phyloP scores from a whole-genome alignment of 2,888 invertebrate species.

The Dasypogon diadema region DNA sequence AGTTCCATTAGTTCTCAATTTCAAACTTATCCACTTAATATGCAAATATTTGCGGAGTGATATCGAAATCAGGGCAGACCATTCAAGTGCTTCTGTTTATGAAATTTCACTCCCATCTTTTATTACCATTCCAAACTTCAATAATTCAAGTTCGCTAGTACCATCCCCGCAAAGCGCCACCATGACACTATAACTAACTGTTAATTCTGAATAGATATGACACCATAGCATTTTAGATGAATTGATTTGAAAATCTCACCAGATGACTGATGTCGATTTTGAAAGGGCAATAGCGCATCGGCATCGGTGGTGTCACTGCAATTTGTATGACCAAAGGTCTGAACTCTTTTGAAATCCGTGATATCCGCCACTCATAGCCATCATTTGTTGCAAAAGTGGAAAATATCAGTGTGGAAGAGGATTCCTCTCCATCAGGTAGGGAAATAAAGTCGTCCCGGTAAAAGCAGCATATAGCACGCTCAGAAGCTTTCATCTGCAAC shows the following conservation, averaged over 20 bases:
- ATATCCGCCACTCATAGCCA: not conserved
- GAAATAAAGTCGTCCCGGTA: conserved; percentile 4
- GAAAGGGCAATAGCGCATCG: conserved; percentile 5
- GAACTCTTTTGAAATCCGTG: no score
- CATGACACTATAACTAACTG: no score
- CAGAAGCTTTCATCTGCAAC: conserved; percentile 37
- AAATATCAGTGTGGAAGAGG: not conserved
- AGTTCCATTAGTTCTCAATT: conserved; percentile 44
- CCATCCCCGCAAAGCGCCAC: no score
- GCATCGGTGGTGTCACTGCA: not conserved
- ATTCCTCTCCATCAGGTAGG: conserved; percentile 11
- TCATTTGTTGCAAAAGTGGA: not conserved
- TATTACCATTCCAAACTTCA: not conserved
- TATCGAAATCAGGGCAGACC: conserved; percentile 11
- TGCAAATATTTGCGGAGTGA: conserved; percentile 46
- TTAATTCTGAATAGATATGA: conserved; percentile 3
- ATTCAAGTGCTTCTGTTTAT: conserved; percentile 40
- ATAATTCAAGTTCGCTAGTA: not conserved
- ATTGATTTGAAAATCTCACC: conserved; percentile 30
- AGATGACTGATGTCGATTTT: not conserved
- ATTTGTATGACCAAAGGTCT: not conserved
- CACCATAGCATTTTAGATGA: conserved; percentile 7
- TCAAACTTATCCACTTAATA: conserved; percentile 47
- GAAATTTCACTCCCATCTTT: conserved; percentile 40
- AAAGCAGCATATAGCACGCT: conserved; percentile 4